A percentile compares a stretch with the other conserved stretches of the same genome.
phyloP scores from a whole-genome alignment of 2,888 invertebrate genomes.

The Thymelicus acteon region DNA sequence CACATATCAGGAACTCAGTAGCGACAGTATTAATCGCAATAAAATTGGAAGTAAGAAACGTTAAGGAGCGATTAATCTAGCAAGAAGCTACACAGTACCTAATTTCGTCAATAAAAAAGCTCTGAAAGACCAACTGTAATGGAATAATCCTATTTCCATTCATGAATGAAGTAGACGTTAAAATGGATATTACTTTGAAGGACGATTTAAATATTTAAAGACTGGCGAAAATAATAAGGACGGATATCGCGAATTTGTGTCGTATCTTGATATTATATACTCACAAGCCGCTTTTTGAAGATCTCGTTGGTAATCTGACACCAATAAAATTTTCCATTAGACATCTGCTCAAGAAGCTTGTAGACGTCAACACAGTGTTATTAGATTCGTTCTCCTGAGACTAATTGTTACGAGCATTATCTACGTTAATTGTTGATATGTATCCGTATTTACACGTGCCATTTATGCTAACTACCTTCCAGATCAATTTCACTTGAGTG shows the following conservation, averaged over 20 bases:
- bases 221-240: constrained; percentile 12
- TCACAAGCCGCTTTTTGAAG: constrained; percentile 20
- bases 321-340: constrained; percentile 48
- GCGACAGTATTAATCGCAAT: no score
- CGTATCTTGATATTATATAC: constrained; percentile 21
- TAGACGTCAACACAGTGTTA: constrained; percentile 41
- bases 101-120: neutral
- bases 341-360: constrained; percentile 39
- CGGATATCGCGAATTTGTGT: no score
- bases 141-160: constrained; percentile 15
- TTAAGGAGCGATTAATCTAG: no score
- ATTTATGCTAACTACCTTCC: constrained; percentile 29
- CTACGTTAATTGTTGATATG: constrained; percentile 29
- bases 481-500: constrained; percentile 24
- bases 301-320: constrained; percentile 42
- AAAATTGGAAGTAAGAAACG: no score
- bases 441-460: constrained; percentile 30
- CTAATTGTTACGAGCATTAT: constrained; percentile 39
- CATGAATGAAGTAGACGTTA: constrained; percentile 7
- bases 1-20: no score
- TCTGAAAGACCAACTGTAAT: constrained; percentile 7
- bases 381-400: constrained; percentile 40
- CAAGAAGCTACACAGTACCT: no score
- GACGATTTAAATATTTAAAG: constrained; percentile 21
- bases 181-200: constrained; percentile 19